Conservation (phyloP, 2,888 invertebrate genomes). For the Lumbricus terrestris region DNA sequence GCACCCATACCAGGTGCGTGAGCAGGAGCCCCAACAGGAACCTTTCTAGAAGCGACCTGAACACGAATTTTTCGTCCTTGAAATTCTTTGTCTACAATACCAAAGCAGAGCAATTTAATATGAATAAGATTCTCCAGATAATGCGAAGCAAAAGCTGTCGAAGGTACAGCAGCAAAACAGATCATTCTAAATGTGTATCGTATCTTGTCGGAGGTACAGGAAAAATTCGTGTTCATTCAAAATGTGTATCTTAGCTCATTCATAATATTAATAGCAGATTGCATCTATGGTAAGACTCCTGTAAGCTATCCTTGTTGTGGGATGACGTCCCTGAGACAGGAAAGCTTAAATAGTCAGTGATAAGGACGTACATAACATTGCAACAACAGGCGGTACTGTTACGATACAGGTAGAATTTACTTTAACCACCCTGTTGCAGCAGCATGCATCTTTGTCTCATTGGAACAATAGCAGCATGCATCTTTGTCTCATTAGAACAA, state of each 20-base stretch:
- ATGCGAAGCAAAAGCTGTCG: not conserved
- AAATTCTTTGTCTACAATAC: constrained; percentile 67
- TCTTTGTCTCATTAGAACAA: too few species aligned
- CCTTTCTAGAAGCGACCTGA: constrained; percentile 76
- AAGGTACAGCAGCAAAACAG: not conserved
- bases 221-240: too few species aligned
- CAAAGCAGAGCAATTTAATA: not conserved
- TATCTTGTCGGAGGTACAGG: too few species aligned
- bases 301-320: too few species aligned
- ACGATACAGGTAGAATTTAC: not conserved
- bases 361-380: too few species aligned
- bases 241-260: not conserved
- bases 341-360: not conserved
- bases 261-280: not conserved
- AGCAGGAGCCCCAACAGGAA: constrained; percentile 45
- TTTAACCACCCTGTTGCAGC: too few species aligned
- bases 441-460: too few species aligned
- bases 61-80: constrained; percentile 77
- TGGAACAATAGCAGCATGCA: too few species aligned
- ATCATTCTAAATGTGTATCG: too few species aligned
- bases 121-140: not conserved
- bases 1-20: not conserved
- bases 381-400: not conserved
- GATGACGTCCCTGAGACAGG: too few species aligned
- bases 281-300: not conserved